phyloP scores from a whole-genome alignment of 2,113 vertebrate genomes.

The Solea senegalensis region DNA sequence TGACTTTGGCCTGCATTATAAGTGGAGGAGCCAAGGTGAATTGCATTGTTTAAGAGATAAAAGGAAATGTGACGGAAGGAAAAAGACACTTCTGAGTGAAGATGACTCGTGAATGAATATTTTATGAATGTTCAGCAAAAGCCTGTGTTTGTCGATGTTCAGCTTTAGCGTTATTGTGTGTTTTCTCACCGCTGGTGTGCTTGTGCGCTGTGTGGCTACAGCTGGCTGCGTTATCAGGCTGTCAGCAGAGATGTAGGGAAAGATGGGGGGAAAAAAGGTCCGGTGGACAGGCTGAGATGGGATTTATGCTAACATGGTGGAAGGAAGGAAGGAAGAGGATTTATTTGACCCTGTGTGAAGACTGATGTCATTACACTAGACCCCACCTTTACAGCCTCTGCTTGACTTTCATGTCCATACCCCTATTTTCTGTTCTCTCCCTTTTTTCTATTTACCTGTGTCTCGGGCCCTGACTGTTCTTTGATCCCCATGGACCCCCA shows the following conservation, averaged over 20 bases:
- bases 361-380: slow-evolving; percentile 53
- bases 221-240: slow-evolving; percentile 35
- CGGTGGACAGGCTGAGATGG: slow-evolving; percentile 41
- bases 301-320: slow-evolving; percentile 57
- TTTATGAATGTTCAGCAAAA: neutral
- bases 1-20: too few relatives aligned
- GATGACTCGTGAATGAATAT: neutral
- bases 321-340: slow-evolving; percentile 38
- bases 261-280: slow-evolving; percentile 29
- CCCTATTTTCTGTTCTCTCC: slow-evolving; percentile 6
- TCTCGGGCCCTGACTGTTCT: slow-evolving; percentile 22
- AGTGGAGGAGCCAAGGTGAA: too few relatives aligned
- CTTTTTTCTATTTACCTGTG: slow-evolving; percentile 58
- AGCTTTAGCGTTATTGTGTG: slow-evolving; percentile 1
- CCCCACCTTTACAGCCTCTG: slow-evolving; percentile 15
- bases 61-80: too few relatives aligned
- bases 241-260: slow-evolving; percentile 22
- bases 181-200: neutral
- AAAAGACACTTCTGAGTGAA: too few relatives aligned
- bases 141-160: slow-evolving; percentile 11
- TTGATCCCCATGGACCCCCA: slow-evolving; percentile 33
- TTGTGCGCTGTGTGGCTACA: slow-evolving; percentile 3
- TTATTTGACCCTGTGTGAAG: slow-evolving; percentile 47
- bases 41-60: too few relatives aligned
- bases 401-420: slow-evolving; percentile 8